These are phyloP conservation scores for Drosophila takahashii DNA, from an alignment of 1,140 invertebrate species.

Conservation along the genomic window DNA sequence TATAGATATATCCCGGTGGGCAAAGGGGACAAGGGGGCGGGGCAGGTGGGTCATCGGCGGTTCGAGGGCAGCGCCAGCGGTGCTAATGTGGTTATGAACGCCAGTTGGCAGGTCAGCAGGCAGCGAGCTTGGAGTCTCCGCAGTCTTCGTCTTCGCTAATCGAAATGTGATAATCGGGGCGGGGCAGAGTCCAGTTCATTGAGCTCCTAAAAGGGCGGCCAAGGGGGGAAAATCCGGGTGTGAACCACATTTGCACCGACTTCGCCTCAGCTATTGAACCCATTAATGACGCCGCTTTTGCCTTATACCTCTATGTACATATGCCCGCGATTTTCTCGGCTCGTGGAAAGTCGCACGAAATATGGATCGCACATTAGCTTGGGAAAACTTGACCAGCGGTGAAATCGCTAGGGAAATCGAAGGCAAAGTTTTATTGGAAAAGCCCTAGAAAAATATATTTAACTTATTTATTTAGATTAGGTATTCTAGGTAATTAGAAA, in stretches of 20 bases:
- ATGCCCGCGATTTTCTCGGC: conserved; percentile 41
- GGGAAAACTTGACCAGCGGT: conserved; percentile 13
- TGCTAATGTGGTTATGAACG: conserved; percentile 80
- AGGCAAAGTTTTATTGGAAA: conserved; percentile 4
- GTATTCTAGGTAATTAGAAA: no score
- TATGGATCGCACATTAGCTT: conserved; percentile 28
- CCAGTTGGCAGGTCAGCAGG: conserved; percentile 57
- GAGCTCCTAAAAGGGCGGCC: conserved; percentile 26
- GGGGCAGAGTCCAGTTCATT: conserved; percentile 50
- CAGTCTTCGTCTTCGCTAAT: conserved; percentile 49
- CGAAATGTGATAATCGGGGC: conserved; percentile 76
- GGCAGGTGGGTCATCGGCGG: conserved; percentile 41
- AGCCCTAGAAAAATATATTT: background rate
- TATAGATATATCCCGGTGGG: background rate
- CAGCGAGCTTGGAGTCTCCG: conserved; percentile 25
- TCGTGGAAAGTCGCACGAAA: conserved; percentile 54
- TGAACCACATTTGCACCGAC: conserved; percentile 56
- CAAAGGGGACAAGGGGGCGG: background rate
- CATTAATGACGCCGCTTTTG: conserved; percentile 63
- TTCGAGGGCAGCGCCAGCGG: conserved; percentile 68
- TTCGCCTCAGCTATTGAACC: conserved; percentile 74
- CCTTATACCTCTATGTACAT: background rate
- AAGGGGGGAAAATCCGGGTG: conserved; percentile 10
- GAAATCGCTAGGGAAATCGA: conserved; percentile 15
- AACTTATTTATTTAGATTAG: background rate